phyloP scores from a whole-genome alignment of 2,797 vertebrate genomes.

The Coreius guichenoti region DNA sequence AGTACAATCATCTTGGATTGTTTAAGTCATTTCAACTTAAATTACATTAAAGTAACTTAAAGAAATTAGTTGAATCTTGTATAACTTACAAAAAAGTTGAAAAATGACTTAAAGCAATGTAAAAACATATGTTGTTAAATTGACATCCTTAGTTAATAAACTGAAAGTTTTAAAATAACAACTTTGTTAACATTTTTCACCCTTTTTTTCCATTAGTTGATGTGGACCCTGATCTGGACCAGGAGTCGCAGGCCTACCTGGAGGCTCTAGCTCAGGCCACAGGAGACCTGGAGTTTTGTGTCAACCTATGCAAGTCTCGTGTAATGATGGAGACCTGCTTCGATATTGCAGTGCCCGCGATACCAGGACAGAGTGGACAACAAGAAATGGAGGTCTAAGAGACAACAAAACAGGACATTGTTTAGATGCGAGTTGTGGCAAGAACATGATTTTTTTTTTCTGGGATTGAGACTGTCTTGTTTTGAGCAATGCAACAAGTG shows the following conservation, averaged over 20 bases:
- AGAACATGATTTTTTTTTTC: background rate
- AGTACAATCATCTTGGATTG: no score
- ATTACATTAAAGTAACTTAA: no score
- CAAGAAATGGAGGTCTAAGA: constrained; percentile 86
- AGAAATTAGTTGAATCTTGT: no score
- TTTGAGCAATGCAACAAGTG: constrained; percentile 20
- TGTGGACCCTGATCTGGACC: constrained; percentile 86
- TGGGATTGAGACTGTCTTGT: constrained; percentile 2
- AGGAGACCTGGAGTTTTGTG: constrained; percentile 85
- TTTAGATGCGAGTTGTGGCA: background rate
- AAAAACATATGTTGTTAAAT: background rate
- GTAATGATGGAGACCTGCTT: constrained; percentile 98
- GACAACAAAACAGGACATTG: background rate
- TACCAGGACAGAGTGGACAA: constrained; percentile 70
- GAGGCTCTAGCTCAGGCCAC: constrained; percentile 86
- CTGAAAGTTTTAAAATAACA: background rate
- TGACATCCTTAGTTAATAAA: background rate
- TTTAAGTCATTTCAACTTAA: no score
- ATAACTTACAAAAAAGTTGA: no score
- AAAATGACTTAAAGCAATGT: no score
- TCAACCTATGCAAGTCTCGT: constrained; percentile 90
- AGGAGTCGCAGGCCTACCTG: constrained; percentile 89
- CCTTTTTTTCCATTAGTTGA: constrained; percentile 77
- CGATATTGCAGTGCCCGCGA: constrained; percentile 76
- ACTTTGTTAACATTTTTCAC: background rate